A percentile compares a stretch with the other conserved stretches of the same genome.
Evolutionary conservation across 2,888 invertebrate genomes (phyloP).

Genomic region (Eudemis profundana): DNA sequence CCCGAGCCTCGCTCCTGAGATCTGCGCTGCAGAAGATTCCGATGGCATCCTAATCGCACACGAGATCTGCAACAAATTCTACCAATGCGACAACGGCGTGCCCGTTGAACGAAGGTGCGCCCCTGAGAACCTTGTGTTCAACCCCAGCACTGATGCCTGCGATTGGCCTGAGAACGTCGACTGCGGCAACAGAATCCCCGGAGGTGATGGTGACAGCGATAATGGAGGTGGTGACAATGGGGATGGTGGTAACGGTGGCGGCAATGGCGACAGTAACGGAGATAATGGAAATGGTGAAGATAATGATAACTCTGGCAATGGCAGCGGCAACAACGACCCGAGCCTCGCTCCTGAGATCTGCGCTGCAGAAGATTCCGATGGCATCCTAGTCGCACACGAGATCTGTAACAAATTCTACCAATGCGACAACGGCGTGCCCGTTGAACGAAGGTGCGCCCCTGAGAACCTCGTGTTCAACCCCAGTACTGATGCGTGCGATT

Average conservation of each 20-base stretch:
- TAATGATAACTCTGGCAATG: constrained; percentile 7
- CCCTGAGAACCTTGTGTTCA: constrained; percentile 50
- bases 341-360: too few relatives aligned
- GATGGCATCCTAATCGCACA: too few relatives aligned
- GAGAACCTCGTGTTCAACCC: too few relatives aligned
- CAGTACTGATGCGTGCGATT: too few relatives aligned
- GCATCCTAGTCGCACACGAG: too few relatives aligned
- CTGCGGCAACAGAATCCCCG: constrained; percentile 50
- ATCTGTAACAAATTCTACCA: too few relatives aligned
- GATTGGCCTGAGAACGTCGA: constrained; percentile 57
- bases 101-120: constrained; percentile 52
- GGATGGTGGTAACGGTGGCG: constrained; percentile 2
- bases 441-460: too few relatives aligned
- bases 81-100: constrained; percentile 51
- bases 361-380: too few relatives aligned
- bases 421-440: too few relatives aligned
- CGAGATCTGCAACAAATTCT: constrained; percentile 61
- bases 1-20: too few relatives aligned
- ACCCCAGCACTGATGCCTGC: constrained; percentile 52
- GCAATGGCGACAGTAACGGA: background rate
- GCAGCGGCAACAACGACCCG: too few relatives aligned
- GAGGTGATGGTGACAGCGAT: constrained; percentile 28
- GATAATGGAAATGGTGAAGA: constrained; percentile 17
- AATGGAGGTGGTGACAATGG: constrained; percentile 20
- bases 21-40: too few relatives aligned